phyloP scores from a whole-genome alignment of 2,113 vertebrate genomes.

The Ptilonorhynchus violaceus region DNA sequence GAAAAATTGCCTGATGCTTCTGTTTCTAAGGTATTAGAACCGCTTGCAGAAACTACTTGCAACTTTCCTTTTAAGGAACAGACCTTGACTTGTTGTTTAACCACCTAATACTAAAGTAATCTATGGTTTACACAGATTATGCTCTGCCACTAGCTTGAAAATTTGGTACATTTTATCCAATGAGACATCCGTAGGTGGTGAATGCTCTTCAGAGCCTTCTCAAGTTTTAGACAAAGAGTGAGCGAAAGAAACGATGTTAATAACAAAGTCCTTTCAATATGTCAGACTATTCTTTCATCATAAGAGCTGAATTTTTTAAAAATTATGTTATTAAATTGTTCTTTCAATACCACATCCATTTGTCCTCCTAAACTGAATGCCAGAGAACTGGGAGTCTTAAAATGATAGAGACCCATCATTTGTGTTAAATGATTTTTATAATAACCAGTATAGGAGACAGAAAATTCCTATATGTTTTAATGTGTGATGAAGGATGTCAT shows the following conservation, averaged over 20 bases:
- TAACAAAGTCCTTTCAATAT: not conserved
- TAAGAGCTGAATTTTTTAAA: not conserved
- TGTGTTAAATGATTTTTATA: not conserved
- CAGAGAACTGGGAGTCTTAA: not conserved
- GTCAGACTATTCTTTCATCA: not conserved
- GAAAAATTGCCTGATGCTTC: not conserved
- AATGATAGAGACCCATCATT: not conserved
- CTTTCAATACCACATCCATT: not conserved
- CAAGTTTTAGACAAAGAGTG: not conserved
- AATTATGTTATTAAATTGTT: not conserved
- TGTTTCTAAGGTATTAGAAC: not conserved
- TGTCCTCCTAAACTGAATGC: not conserved
- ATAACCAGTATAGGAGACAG: not conserved
- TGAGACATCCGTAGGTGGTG: fast-evolving
- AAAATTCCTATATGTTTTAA: not conserved
- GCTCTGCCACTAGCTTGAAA: not conserved
- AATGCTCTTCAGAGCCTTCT: not conserved
- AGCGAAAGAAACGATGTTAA: not conserved
- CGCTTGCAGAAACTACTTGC: not conserved
- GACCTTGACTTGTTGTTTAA: not conserved
- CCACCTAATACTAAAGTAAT: not conserved
- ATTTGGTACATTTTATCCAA: not conserved
- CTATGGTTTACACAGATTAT: not conserved
- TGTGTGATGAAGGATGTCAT: not conserved
- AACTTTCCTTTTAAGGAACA: not conserved